Evolutionary conservation across 2,888 invertebrate species (phyloP), one percentile per base, ranked within the genome.

Genomic region (Charanyca ferruginea): DNA sequence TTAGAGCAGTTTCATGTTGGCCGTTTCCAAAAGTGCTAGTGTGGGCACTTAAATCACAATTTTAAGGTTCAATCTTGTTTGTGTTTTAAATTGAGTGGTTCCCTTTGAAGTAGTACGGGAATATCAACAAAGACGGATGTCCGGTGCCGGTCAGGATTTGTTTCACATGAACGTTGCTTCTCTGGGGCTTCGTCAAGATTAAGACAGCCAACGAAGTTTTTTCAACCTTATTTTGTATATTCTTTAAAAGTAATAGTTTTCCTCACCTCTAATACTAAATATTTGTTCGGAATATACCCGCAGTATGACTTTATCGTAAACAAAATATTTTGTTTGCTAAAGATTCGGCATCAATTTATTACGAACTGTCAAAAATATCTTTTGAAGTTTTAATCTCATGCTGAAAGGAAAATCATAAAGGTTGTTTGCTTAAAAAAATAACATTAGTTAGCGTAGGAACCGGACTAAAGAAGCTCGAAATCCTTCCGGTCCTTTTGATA

Each of bases 121-220:
- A 95, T 94, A 94, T 94, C 93, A 93, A 92, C 94, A 93, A 94
- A 95, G 95, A 94, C 95, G 95, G 95, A 95, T 91, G 95, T 95
- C 95, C 95, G 95, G 93, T 94, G 92, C 95, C 95, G 95, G 95
- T 94, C 94, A 94, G 95, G 94, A 94, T 94, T 95, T 92, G 92
- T 94, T 94, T 94, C 94, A 94, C 94, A 93, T 93, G 93, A 92
- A 82, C 84, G 85, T 84, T 90, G 87, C 86, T 84, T 81, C 89
- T 91, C 85, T 88, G 87, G 87, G 85, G 80, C 74, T 84, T 83
- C 81, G 78, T 76, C 67, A 77, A 87, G 77, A 83, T 83, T 83
- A 85, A 79, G 80, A 79, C 77, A 32, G 47, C 38, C 20, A 23
- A 35, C 9, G 32, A 8, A 54, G 42, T 20, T 49, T 41, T 59